Evolutionary conservation across 2,113 vertebrate genomes (phyloP), one percentile per base, ranked within the genome.

Genomic region (Nothocercus nigrocapillus): DNA sequence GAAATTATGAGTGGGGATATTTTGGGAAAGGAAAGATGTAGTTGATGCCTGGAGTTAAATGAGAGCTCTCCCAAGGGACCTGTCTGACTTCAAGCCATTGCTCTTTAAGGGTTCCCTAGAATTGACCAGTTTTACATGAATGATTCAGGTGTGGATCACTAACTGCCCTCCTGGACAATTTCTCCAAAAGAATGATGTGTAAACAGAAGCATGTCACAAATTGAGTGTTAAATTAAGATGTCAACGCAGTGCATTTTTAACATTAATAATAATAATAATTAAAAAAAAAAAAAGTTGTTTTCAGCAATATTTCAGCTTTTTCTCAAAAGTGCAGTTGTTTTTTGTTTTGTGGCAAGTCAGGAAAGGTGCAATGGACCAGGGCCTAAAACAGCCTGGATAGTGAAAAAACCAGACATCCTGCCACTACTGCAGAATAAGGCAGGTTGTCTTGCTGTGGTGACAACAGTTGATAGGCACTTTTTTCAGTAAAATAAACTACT

Each of bases 281-380:
- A 21, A 68, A 24, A 80, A 56, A 82, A 56, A 80, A 45, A 84
- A 53, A 30, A 20, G 62, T 85, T 92, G 58, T 58, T 91, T 67
- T 59, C 92, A 72, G 74, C 86, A 88, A 22, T 85, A 45, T 88
- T 96, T 94, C 51, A 77, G 27, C 42, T 78, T 77, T 32, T 92
- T 95, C 90, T 67, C 56, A 82, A 77, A 95, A 93, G 44, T 34
- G 13, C 3, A 6, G 14, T 54, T 90, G 53, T 84, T 62, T 81
- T 94, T 47, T 92, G 47, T 86, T 62, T 83, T 94, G 53, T 4
- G 34, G 49, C 87, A 92, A 94, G 42, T 67, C 81, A 90, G 68
- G 77, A 73, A 93, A 93, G 62, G 79, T 92, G 53, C 76, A 84
- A 1, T 1, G 4, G 53, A 79, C 93, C 44, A 63, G 58, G 93